These are phyloP conservation scores for Napeogenes inachia DNA, from an alignment of 2,888 invertebrate species.

Conservation along the genomic window DNA sequence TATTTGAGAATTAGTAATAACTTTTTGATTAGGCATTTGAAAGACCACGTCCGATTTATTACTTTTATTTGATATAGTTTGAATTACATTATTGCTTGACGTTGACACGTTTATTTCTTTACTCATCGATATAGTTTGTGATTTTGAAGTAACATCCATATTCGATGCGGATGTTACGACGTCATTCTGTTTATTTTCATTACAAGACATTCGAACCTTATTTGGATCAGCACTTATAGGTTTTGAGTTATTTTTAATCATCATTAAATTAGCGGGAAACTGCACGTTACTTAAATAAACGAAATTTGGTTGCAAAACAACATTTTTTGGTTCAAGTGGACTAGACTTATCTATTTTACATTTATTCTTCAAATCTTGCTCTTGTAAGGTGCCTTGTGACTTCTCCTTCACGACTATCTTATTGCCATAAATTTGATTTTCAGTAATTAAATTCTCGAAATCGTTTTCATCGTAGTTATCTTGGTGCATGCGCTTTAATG, in stretches of 20 bases:
- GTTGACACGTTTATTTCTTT: slow-evolving; percentile 59
- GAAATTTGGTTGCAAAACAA: slow-evolving; percentile 65
- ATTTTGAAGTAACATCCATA: slow-evolving; percentile 39
- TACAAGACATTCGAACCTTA: slow-evolving; percentile 40
- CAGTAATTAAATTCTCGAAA: slow-evolving; percentile 75
- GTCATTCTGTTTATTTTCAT: slow-evolving; percentile 48
- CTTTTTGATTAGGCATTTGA: slow-evolving; percentile 55
- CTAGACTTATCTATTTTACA: slow-evolving; percentile 44
- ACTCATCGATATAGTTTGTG: slow-evolving; percentile 36
- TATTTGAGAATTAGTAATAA: slow-evolving; percentile 62
- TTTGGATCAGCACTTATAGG: slow-evolving; percentile 41
- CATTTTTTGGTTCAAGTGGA: slow-evolving; percentile 53
- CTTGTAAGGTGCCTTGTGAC: slow-evolving; percentile 61
- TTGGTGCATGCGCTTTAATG: slow-evolving; percentile 68
- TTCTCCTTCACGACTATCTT: slow-evolving; percentile 78
- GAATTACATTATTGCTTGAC: slow-evolving; percentile 53
- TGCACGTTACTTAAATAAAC: slow-evolving; percentile 69
- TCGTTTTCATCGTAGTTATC: slow-evolving; percentile 73
- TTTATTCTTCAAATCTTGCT: slow-evolving; percentile 59
- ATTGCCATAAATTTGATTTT: slow-evolving; percentile 76
- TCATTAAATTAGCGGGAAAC: slow-evolving; percentile 68
- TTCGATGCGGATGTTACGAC: slow-evolving; percentile 23
- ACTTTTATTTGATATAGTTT: slow-evolving; percentile 49
- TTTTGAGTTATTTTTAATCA: slow-evolving; percentile 63
- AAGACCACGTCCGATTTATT: slow-evolving; percentile 52